Evolutionary conservation across 2,797 vertebrate genomes (phyloP), one percentile per base, ranked within the genome.

Genomic region (Pseudomugil gertrudae): DNA sequence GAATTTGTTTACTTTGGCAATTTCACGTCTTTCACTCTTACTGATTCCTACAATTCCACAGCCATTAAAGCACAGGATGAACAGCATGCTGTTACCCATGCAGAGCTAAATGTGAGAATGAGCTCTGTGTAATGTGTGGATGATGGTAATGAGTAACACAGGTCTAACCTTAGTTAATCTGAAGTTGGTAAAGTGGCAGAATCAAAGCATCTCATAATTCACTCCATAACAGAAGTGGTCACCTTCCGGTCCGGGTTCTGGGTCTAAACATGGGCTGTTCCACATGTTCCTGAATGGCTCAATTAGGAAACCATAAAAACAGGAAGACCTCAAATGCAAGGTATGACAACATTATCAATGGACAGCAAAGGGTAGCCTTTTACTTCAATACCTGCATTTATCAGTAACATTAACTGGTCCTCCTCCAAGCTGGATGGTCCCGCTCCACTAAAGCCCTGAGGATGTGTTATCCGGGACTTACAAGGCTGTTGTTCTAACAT

Each of bases 1-100:
- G 50, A 30, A 63, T 6, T 53, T 66, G 79, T 78, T 84, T 69
- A 72, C 72, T 70, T 60, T 81, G 76, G 70, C 69, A 66, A 64
- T 33, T 71, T 52, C 52, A 33, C 63, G 23, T 71, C 57, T 68
- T 73, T 76, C 61, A 76, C 57, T 58, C 57, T 62, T 79, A 78
- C 54, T 63, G 65, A 76, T 59, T 71, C 59, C 47, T 63, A 62
- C 69, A 65, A 59, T 79, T 69, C 55, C 61, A 55, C 45, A 58
- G 51, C 33, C 40, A 65, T 63, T 73, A 57, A 56, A 75, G 71
- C 57, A 27, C 58, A 43, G 54, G n/a, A 65, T 76, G 60, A 45
- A 57, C 23, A 68, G 48, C 30, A 17, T 72, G 50, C 63, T 78
- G 57, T 62, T 4, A 72, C 23, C 43, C 36, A 57, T 76, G 70